These are phyloP conservation scores for Holacanthus passer DNA, from an alignment of 2,113 vertebrate genomes.

Conservation along the genomic window DNA sequence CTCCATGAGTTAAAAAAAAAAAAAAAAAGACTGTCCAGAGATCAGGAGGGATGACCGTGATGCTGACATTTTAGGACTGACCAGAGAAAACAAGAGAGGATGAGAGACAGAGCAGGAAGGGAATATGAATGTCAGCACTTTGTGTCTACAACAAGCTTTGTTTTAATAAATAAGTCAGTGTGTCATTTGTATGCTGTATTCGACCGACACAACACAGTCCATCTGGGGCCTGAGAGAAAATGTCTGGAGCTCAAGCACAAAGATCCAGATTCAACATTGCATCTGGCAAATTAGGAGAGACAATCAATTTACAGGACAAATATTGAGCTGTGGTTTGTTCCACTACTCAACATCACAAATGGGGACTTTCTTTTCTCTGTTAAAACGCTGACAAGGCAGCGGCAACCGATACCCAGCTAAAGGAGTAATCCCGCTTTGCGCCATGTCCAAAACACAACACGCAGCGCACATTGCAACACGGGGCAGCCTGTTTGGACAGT, in stretches of 20 bases:
- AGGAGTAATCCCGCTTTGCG: conserved; percentile 29
- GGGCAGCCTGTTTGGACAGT: conserved; percentile 62
- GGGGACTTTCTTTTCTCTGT: conserved; percentile 11
- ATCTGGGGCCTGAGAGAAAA: conserved; percentile 64
- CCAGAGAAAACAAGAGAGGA: background rate
- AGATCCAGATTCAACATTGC: conserved; percentile 56
- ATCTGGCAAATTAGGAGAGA: conserved; percentile 54
- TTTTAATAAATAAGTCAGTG: conserved; percentile 75
- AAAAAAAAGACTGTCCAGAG: conserved; percentile 28
- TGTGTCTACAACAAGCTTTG: conserved; percentile 63
- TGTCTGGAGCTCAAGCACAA: conserved; percentile 50
- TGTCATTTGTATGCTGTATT: conserved; percentile 65
- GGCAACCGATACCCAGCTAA: conserved; percentile 47
- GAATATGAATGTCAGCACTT: conserved; percentile 65
- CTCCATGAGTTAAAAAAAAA: conserved; percentile 39
- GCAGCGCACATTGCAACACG: conserved; percentile 14
- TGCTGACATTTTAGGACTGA: conserved; percentile 49
- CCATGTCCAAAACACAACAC: conserved; percentile 42
- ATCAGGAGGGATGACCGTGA: conserved; percentile 50
- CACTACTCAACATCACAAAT: conserved; percentile 43
- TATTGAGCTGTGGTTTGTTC: conserved; percentile 47
- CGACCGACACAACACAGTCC: conserved; percentile 61
- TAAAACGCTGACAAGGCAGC: conserved; percentile 49
- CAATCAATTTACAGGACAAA: conserved; percentile 41
- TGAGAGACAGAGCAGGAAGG: conserved; percentile 9